Evolutionary conservation across 2,888 invertebrate genomes (phyloP).

Genomic region (Lasiommata megera): DNA sequence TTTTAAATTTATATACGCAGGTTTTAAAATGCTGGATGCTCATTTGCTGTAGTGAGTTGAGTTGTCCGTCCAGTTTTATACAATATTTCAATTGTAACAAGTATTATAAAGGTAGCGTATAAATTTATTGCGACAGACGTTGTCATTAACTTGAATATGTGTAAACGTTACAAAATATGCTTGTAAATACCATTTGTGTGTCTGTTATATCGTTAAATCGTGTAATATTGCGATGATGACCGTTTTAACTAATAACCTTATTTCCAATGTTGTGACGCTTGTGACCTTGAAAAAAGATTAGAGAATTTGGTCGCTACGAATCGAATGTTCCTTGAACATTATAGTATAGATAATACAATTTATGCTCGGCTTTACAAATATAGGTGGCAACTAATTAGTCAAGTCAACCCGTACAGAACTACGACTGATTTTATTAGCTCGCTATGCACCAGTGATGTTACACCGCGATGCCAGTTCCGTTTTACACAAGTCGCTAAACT

Average conservation of each 20-base stretch:
- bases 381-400: not conserved
- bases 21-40: constrained; percentile 69
- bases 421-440: constrained; percentile 40
- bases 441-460: too few species aligned
- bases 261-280: constrained; percentile 4
- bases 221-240: constrained; percentile 8
- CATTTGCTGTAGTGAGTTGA: constrained; percentile 79
- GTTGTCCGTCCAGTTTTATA: constrained; percentile 80
- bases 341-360: not conserved
- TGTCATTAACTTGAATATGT: constrained; percentile 20
- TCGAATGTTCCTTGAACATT: constrained; percentile 32
- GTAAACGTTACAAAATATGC: constrained; percentile 30
- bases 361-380: not conserved
- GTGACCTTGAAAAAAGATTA: constrained; percentile 1
- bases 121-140: constrained; percentile 17
- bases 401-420: constrained; percentile 24
- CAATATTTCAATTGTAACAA: constrained; percentile 55
- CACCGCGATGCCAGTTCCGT: too few species aligned
- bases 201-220: not conserved
- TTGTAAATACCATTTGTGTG: constrained; percentile 15
- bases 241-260: constrained; percentile 6
- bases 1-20: constrained; percentile 39
- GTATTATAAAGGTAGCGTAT: constrained; percentile 24
- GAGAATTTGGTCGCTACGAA: constrained; percentile 21
- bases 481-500: too few species aligned